A percentile compares a stretch with the other conserved stretches of the same genome.
Conservation (phyloP, 2,797 vertebrate genomes). For the Euthynnus affinis region DNA sequence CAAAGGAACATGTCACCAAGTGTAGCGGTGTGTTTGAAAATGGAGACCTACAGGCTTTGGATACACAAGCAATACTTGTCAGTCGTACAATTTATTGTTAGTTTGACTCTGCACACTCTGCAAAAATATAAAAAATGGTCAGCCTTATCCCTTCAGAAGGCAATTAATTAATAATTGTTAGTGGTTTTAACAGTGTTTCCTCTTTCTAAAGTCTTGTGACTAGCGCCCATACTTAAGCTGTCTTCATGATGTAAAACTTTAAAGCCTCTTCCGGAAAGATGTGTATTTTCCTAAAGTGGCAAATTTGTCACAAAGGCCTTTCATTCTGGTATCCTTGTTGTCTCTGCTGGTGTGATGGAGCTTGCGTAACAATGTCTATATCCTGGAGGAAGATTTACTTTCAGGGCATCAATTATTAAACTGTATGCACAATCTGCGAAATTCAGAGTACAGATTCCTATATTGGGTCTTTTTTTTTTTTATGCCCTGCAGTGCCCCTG, state of each 20-base stretch:
- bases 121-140: too few species aligned
- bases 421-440: constrained; percentile 47
- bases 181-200: background rate
- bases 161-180: background rate
- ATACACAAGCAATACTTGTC: too few species aligned
- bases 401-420: constrained; percentile 63
- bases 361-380: constrained; percentile 48
- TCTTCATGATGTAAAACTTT: background rate
- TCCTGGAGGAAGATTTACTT: constrained; percentile 61
- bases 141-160: background rate
- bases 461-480: background rate
- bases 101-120: too few species aligned
- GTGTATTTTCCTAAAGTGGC: background rate
- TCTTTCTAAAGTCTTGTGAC: background rate
- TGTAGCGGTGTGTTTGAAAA: too few species aligned
- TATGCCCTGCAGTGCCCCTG: background rate
- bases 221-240: background rate
- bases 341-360: constrained; percentile 21
- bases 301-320: background rate
- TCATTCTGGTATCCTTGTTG: background rate
- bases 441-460: constrained; percentile 6
- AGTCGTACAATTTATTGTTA: too few species aligned
- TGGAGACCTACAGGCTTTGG: too few species aligned
- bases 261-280: background rate
- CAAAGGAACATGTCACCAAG: too few species aligned